Conservation (phyloP, 2,113 vertebrate species). For the Bucco capensis region DNA sequence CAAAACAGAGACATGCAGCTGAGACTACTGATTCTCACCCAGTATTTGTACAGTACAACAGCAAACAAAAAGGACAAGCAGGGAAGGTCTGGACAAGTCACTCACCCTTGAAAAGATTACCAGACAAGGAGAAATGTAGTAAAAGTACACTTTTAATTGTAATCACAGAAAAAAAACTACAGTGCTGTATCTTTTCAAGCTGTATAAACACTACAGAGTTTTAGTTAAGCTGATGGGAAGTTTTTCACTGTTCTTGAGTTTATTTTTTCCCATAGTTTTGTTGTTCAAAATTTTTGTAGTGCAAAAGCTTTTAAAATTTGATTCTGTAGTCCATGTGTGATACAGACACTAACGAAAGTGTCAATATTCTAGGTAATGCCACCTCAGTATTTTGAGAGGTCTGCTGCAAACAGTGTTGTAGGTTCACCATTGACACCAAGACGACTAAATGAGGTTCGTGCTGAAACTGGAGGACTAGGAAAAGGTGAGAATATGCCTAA, state of each 20-base stretch:
- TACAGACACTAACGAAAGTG: not conserved
- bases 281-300: not conserved
- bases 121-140: not conserved
- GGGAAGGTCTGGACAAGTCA: not conserved
- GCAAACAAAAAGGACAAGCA: not conserved
- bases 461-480: slow-evolving; percentile 67
- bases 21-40: not conserved
- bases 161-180: not conserved
- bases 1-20: not conserved
- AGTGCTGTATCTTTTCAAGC: not conserved
- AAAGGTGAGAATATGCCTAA: slow-evolving; percentile 65
- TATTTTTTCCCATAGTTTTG: not conserved
- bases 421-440: slow-evolving; percentile 68
- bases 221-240: not conserved
- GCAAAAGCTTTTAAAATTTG: not conserved
- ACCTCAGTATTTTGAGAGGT: slow-evolving; percentile 84
- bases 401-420: slow-evolving; percentile 52
- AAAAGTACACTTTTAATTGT: not conserved
- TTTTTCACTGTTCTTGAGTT: not conserved
- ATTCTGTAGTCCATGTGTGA: not conserved
- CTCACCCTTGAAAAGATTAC: not conserved
- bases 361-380: slow-evolving; percentile 85
- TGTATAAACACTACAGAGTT: not conserved
- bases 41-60: not conserved
- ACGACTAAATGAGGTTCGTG: slow-evolving; percentile 73